These are phyloP conservation scores for Galerucella calmariensis DNA, from an alignment of 2,888 invertebrate genomes.

Conservation along the genomic window DNA sequence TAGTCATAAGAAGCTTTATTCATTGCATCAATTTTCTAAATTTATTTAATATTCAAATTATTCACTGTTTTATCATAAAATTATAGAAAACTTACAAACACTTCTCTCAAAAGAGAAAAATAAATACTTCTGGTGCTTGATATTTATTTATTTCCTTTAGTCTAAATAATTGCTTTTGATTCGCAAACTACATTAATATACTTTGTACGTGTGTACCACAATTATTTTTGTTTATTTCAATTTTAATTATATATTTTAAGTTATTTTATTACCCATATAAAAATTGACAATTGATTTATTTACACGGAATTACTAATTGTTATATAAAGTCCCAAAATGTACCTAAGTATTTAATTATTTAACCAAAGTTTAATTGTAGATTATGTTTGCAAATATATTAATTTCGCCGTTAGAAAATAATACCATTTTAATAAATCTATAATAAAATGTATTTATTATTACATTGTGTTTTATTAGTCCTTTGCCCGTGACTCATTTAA, in stretches of 20 bases:
- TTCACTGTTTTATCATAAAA: no score
- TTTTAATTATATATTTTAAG: no score
- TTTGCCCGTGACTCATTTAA: neutral
- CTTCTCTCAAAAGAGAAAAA: no score
- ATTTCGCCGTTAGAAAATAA: neutral
- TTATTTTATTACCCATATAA: neutral
- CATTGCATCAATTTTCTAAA: no score
- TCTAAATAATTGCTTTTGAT: no score
- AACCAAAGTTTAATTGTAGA: slow-evolving; percentile 5
- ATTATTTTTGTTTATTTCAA: neutral
- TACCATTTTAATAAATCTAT: neutral
- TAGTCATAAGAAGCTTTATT: no score
- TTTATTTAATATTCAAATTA: no score
- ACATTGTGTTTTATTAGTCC: neutral
- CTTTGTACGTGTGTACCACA: neutral
- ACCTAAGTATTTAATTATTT: neutral
- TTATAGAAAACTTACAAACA: no score
- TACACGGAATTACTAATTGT: neutral
- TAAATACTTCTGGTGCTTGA: no score
- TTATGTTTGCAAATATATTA: neutral
- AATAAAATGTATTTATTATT: slow-evolving; percentile 1
- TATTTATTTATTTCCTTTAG: no score
- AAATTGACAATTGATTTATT: neutral
- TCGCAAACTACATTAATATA: no score
- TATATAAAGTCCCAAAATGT: neutral